phyloP scores from a whole-genome alignment of 2,113 vertebrate genomes.

The Rhea americana region DNA sequence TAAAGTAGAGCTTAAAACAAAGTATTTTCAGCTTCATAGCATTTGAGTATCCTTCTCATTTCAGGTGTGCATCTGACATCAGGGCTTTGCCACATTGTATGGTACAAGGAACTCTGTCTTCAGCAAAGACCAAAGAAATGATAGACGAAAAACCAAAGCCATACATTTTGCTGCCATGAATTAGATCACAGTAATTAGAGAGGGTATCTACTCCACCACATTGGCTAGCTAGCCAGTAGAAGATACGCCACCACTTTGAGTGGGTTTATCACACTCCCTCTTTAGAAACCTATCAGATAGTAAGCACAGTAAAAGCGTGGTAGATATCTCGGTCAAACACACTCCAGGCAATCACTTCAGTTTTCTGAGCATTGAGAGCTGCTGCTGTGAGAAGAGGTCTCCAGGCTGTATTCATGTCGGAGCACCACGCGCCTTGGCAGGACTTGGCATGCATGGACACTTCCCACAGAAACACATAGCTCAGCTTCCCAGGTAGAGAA shows the following conservation, averaged over 20 bases:
- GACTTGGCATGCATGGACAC: accelerated
- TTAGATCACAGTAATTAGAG: background rate
- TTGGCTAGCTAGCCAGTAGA: background rate
- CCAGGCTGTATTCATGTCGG: background rate
- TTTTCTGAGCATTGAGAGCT: background rate
- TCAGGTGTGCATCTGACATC: background rate
- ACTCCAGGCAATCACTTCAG: background rate
- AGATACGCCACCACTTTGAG: background rate
- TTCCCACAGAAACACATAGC: background rate
- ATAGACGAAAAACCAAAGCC: background rate
- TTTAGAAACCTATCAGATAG: background rate
- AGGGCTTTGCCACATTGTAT: background rate
- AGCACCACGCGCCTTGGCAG: accelerated
- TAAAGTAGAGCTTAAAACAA: background rate
- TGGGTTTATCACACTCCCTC: background rate
- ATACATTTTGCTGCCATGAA: background rate
- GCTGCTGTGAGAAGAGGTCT: background rate
- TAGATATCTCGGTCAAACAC: background rate
- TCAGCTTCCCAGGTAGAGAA: background rate
- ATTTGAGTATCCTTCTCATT: background rate
- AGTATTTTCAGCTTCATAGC: background rate
- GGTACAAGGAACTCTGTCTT: background rate
- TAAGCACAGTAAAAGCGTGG: background rate
- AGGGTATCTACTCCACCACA: background rate
- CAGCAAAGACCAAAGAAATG: background rate